Percentiles rank a stretch among this genome's conserved stretches.
phyloP scores from a whole-genome alignment of 2,113 vertebrate species.

The Phylloscopus whistleri region DNA sequence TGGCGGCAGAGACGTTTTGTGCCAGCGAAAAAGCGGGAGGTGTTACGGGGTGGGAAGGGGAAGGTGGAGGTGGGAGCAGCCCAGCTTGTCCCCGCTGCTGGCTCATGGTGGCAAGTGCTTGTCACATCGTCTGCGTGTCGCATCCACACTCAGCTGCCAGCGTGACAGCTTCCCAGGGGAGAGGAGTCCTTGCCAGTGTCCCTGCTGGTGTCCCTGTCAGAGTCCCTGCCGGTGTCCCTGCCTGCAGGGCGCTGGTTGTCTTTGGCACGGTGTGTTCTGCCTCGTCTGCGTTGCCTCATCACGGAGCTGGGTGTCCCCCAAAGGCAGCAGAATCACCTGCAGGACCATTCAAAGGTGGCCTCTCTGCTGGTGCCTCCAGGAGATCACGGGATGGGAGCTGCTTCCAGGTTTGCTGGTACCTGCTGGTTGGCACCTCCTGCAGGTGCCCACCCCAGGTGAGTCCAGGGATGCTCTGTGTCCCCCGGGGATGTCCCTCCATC shows the following conservation, averaged over 20 bases:
- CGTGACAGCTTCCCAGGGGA: neutral
- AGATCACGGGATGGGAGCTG: neutral
- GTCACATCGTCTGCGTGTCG: neutral
- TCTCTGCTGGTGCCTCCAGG: rapidly evolving
- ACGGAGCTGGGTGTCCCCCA: too few species aligned
- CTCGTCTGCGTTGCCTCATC: neutral
- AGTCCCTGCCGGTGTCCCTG: neutral
- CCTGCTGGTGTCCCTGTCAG: neutral
- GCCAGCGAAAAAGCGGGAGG: neutral
- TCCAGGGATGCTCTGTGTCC: neutral
- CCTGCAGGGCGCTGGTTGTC: neutral
- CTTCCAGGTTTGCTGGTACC: neutral
- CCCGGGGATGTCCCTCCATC: rapidly evolving
- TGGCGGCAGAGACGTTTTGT: neutral
- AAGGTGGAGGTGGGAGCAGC: neutral
- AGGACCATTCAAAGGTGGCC: neutral
- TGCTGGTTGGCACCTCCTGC: neutral
- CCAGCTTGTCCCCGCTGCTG: neutral
- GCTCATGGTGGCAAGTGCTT: neutral
- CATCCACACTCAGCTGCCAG: neutral
- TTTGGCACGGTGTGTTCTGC: neutral
- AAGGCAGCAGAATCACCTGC: neutral
- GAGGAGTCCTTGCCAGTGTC: neutral
- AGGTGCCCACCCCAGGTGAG: neutral
- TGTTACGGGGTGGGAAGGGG: neutral